A percentile compares a stretch with the other conserved stretches of the same genome.
Evolutionary conservation across 1,140 invertebrate species (phyloP).

Genomic region (Leptinotarsa defecta): DNA sequence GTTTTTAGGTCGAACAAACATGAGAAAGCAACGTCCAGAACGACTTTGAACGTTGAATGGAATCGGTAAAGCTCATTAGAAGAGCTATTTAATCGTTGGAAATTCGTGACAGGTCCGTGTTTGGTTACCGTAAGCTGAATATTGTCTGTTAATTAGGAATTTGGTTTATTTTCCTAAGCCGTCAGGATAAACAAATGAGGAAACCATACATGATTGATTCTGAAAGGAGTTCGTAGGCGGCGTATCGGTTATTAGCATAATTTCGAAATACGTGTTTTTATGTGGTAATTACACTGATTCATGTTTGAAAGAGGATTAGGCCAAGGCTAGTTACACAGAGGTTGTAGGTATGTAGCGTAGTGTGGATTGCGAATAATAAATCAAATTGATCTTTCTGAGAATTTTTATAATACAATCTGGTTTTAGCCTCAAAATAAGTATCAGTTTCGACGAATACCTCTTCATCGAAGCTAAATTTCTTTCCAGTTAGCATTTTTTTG

Average conservation of each 20-base stretch:
- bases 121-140: conserved; percentile 15
- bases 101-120: conserved; percentile 15
- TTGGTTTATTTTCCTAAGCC: conserved; percentile 13
- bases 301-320: too few species aligned
- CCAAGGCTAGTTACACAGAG: too few species aligned
- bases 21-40: background rate
- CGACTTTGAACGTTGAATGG: background rate
- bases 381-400: too few species aligned
- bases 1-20: conserved; percentile 12
- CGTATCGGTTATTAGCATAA: conserved; percentile 1
- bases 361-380: too few species aligned
- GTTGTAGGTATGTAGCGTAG: too few species aligned
- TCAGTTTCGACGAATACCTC: too few species aligned
- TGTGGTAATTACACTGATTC: too few species aligned
- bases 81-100: conserved; percentile 11
- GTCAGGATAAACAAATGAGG: conserved; percentile 6
- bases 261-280: background rate
- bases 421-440: too few species aligned
- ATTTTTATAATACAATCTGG: too few species aligned
- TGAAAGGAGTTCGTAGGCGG: background rate
- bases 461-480: too few species aligned
- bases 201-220: background rate
- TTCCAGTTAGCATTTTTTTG: too few species aligned
- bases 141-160: conserved; percentile 16
- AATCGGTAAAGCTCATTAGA: conserved; percentile 15